Base-by-base conservation (phyloP, 2,113 vertebrate species). In the Myodes glareolus region DNA sequence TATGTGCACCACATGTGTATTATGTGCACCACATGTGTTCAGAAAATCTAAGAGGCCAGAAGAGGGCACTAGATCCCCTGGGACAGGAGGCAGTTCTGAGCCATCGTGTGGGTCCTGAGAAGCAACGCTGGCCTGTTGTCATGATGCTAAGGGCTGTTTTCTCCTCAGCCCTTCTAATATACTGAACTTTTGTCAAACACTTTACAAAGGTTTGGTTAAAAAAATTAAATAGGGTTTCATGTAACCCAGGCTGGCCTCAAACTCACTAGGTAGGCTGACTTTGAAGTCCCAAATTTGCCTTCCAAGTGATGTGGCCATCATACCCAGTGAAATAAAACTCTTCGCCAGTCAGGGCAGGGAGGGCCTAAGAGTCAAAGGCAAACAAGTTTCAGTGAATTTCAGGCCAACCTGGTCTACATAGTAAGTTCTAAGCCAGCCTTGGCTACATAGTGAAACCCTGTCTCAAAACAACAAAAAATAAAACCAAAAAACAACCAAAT, bases 141-240 rank as follows among this genome's bases (percentile, higher is more conserved):
- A 39, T 61, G 63, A 63, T 13, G 29, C 36, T 63, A 39, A 63
- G 25, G 25, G 11, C n/a, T 61, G 27, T 13, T 50, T 31, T 16
- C 75, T 76, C 73, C 21, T 45, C 25, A 7, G 73, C n/a, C 72
- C 72, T 39, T 82, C 52, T 23, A 17, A 84, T 84, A 42, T 42
- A 84, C 23, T 84, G 42, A 76, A 61, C 45, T 9, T 42, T 92
- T 81, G 55, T n/a, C 25, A 72, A 85, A 78, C 31, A 70, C 68
- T 80, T 84, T 80, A 82, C 65, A 86, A 94, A 94, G 29, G 63
- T 85, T 72, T 93, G 47, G 67, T 78, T 90, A 86, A 65, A 84
- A 72, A 72, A 72, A n/a, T 31, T 36, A 50, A 23, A 72, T 16
- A 88, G 19, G 21, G 36, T 50, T 67, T 72, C 47, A n/a, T 7